These are phyloP conservation scores for Syritta pipiens DNA, from an alignment of 2,888 invertebrate genomes.

Conservation along the genomic window DNA sequence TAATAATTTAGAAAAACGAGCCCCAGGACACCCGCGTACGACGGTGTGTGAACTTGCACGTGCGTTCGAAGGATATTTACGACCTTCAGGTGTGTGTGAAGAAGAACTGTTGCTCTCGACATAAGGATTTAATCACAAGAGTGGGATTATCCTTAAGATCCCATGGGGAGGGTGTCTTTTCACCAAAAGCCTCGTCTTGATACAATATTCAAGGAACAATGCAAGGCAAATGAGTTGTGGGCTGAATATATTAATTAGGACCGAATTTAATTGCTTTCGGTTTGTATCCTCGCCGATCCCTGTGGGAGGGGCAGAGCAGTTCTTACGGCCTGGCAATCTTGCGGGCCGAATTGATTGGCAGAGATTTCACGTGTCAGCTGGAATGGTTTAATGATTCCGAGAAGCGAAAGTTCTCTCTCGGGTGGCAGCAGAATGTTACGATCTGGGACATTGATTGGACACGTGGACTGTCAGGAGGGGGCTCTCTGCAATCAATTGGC, in stretches of 20 bases:
- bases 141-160: constrained; percentile 43
- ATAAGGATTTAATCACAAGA: constrained; percentile 45
- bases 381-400: background rate
- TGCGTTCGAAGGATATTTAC: constrained; percentile 10
- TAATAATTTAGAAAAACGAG: constrained; percentile 33
- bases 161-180: constrained; percentile 24
- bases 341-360: background rate
- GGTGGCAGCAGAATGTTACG: too few relatives aligned
- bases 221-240: constrained; percentile 53
- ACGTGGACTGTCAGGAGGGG: too few relatives aligned
- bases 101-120: constrained; percentile 35
- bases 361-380: background rate
- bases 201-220: constrained; percentile 59
- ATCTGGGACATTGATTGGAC: too few relatives aligned
- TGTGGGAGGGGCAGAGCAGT: background rate
- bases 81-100: background rate
- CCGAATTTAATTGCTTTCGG: constrained; percentile 51
- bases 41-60: constrained; percentile 1
- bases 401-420: too few relatives aligned
- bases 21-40: background rate
- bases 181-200: constrained; percentile 2
- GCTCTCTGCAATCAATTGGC: too few relatives aligned
- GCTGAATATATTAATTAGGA: constrained; percentile 48
- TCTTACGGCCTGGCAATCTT: too few relatives aligned
- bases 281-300: background rate